Conservation (phyloP, 2,797 vertebrate genomes). For the Thamnophis elegans region DNA sequence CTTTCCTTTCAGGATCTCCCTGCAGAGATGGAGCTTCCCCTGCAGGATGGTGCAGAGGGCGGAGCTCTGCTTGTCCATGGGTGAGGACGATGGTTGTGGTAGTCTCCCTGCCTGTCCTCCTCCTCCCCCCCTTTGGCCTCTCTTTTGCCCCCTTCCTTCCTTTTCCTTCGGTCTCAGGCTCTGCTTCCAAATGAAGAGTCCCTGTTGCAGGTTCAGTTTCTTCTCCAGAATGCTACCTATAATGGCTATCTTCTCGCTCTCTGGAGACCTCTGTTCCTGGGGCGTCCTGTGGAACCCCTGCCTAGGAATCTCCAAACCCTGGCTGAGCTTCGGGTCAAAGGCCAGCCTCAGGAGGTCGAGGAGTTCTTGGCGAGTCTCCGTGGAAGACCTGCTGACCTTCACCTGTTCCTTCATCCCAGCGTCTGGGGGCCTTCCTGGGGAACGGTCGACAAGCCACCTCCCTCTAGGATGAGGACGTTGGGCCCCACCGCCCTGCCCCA, state of each 20-base stretch:
- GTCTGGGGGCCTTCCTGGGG: neutral
- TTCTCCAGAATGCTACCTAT: neutral
- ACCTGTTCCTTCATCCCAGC: neutral
- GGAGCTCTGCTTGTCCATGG: neutral
- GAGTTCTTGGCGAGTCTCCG: neutral
- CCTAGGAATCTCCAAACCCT: neutral
- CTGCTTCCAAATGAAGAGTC: neutral
- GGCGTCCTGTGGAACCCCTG: accelerated
- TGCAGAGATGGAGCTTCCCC: neutral
- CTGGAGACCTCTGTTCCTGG: neutral
- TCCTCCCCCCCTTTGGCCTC: neutral
- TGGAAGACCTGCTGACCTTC: neutral
- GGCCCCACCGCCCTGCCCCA: no score
- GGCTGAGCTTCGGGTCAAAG: neutral
- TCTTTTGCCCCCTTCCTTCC: neutral
- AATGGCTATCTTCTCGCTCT: neutral
- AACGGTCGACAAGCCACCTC: neutral
- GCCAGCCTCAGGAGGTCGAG: neutral
- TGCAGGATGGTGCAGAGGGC: neutral
- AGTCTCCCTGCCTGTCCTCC: neutral
- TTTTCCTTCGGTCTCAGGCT: neutral
- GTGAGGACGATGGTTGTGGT: neutral
- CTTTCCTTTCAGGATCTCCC: neutral
- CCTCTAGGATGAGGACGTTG: no score
- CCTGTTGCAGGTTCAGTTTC: neutral